Percentiles rank a stretch among this genome's conserved stretches.
These are phyloP conservation scores for Octodon degus DNA, from an alignment of 2,113 vertebrate genomes.

Conservation along the genomic window DNA sequence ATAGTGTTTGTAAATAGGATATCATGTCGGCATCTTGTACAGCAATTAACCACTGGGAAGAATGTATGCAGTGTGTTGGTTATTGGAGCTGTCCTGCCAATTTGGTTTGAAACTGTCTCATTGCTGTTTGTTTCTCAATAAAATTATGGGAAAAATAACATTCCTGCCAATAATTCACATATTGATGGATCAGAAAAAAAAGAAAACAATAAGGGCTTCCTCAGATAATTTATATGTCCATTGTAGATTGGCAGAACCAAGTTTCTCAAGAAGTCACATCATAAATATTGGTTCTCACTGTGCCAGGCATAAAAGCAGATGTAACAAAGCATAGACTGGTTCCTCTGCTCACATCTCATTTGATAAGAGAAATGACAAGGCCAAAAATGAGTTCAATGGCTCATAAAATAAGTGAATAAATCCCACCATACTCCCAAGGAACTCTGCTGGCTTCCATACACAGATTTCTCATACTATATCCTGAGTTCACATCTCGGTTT, in stretches of 20 bases:
- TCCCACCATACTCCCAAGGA: background rate
- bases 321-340: background rate
- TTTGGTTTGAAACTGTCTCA: too few species aligned
- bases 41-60: too few species aligned
- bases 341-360: constrained; percentile 7
- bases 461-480: background rate
- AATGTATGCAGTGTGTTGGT: too few species aligned
- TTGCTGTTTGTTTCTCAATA: too few species aligned
- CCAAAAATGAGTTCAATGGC: background rate
- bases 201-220: background rate
- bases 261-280: background rate
- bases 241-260: background rate
- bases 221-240: background rate
- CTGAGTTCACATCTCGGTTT: background rate
- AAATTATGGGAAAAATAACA: too few species aligned
- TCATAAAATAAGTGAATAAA: background rate
- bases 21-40: too few species aligned
- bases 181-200: too few species aligned
- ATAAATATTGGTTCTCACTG: background rate
- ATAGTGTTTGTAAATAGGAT: too few species aligned
- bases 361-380: background rate
- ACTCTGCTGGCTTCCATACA: background rate
- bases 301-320: background rate
- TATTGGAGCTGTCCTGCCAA: too few species aligned
- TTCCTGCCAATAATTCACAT: too few species aligned